A percentile compares a stretch with the other conserved stretches of the same genome.
Evolutionary conservation across 2,113 vertebrate species (phyloP).

Genomic region (Tragelaphus imberbis): DNA sequence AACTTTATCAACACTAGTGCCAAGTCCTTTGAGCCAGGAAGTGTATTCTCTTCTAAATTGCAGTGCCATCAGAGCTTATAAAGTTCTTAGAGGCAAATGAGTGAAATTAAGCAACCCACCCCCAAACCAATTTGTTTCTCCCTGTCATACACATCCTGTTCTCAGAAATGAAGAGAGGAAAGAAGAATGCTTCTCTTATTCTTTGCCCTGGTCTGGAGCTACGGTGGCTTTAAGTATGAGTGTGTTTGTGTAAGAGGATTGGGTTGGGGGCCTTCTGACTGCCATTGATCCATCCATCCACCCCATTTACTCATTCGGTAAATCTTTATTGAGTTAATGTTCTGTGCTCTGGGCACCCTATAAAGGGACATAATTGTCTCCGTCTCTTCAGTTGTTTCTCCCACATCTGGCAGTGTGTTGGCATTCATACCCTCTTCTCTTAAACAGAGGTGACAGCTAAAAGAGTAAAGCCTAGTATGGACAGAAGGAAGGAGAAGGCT

Average conservation of each 20-base stretch:
- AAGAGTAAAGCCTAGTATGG: neutral
- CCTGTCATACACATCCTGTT: neutral
- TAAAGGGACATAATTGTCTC: neutral
- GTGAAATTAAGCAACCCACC: neutral
- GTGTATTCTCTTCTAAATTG: neutral
- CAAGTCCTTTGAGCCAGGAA: neutral
- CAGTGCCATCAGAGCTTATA: neutral
- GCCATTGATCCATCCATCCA: neutral
- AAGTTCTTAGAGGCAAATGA: neutral
- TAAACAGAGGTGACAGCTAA: neutral
- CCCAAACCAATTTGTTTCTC: neutral
- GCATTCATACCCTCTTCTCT: neutral
- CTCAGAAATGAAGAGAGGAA: neutral
- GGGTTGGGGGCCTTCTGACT: neutral
- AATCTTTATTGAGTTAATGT: neutral
- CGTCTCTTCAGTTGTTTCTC: neutral
- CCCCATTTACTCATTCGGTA: neutral
- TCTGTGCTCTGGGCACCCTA: neutral
- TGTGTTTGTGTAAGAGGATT: neutral
- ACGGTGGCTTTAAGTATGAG: neutral
- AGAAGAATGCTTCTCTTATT: neutral
- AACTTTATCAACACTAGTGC: neutral
- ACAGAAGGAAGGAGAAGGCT: neutral
- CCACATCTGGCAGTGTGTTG: neutral
- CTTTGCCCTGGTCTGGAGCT: neutral